These are phyloP conservation scores for Laodelphax striatellus DNA, from an alignment of 1,140 invertebrate genomes.

Conservation along the genomic window DNA sequence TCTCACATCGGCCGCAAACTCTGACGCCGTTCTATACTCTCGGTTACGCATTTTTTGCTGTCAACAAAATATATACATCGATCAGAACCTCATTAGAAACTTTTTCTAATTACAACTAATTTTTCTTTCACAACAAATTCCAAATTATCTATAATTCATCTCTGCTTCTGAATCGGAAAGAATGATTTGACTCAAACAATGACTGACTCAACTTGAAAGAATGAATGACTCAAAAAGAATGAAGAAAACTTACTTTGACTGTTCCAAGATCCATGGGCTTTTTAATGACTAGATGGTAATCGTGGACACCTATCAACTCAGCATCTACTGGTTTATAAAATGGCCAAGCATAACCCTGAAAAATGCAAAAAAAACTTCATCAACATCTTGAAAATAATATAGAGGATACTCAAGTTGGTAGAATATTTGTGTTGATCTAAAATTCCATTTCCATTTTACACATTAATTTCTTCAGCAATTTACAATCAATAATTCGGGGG, in stretches of 20 bases:
- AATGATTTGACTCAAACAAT: no score
- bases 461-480: no score
- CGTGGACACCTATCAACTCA: conserved; percentile 83
- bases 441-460: no score
- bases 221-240: background rate
- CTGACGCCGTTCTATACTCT: conserved; percentile 80
- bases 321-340: conserved; percentile 99
- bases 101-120: no score
- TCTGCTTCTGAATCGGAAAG: no score
- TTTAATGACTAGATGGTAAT: conserved; percentile 99
- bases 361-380: conserved; percentile 20
- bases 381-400: background rate
- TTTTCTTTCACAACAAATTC: no score
- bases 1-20: conserved; percentile 91
- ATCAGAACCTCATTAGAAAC: no score
- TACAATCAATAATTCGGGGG: no score
- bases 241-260: conserved; percentile 54
- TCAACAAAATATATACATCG: conserved; percentile 24
- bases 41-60: conserved; percentile 87
- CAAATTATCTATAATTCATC: no score
- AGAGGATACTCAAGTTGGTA: no score
- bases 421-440: no score
- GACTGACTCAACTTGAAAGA: no score
- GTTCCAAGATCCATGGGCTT: conserved; percentile 99
- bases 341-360: conserved; percentile 91